phyloP scores from a whole-genome alignment of 2,797 vertebrate genomes.

The Picus viridis region DNA sequence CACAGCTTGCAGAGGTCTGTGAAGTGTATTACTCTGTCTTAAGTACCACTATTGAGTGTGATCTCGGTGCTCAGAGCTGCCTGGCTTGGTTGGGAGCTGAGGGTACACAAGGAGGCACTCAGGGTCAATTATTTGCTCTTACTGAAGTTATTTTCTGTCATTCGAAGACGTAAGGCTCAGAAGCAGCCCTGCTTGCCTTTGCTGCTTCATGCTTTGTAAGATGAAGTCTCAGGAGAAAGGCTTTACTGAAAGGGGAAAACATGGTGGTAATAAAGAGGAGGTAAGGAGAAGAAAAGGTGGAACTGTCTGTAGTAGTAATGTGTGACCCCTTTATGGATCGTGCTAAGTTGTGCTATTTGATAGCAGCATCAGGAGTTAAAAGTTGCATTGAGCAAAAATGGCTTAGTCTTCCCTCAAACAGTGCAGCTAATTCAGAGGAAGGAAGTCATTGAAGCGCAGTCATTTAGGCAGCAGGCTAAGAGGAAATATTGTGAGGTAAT shows the following conservation, averaged over 20 bases:
- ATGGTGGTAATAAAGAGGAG: not conserved
- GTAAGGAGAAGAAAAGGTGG: not conserved
- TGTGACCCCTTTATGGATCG: constrained; percentile 11
- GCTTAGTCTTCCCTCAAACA: constrained; percentile 18
- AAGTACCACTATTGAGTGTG: constrained; percentile 24
- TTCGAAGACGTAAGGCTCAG: constrained; percentile 9
- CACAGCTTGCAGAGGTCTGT: not conserved
- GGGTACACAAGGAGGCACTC: not conserved
- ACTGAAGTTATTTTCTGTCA: constrained; percentile 39
- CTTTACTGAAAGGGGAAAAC: not conserved
- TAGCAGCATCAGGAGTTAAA: not conserved
- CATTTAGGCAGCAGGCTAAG: constrained; percentile 18
- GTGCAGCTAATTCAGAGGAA: constrained; percentile 40
- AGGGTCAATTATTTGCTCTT: constrained; percentile 7
- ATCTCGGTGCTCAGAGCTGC: constrained; percentile 25
- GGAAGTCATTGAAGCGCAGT: constrained; percentile 36
- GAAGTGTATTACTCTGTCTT: not conserved
- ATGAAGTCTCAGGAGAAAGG: not conserved
- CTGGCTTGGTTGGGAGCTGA: not conserved
- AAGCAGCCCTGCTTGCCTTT: not conserved
- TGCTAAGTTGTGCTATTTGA: not conserved
- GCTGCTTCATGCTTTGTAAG: not conserved
- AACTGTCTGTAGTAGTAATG: not conserved
- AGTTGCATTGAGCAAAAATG: constrained; percentile 11
- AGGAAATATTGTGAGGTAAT: constrained; percentile 47